Evolutionary conservation across 2,113 vertebrate genomes (phyloP).

Genomic region (Channa argus): DNA sequence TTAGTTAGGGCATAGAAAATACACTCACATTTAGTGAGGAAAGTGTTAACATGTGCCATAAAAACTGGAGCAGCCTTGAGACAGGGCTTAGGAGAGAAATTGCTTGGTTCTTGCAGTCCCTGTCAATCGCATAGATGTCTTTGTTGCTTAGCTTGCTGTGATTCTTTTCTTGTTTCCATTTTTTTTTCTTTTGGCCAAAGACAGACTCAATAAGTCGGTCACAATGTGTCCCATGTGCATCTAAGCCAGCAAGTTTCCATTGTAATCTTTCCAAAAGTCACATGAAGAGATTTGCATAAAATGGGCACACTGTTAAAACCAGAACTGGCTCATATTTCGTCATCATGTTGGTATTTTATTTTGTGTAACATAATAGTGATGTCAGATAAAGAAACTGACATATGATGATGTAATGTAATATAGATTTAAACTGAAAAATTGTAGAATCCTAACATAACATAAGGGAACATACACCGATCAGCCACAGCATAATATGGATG

Average conservation of each 20-base stretch:
- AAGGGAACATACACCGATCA: too few species aligned
- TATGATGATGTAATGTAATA: too few species aligned
- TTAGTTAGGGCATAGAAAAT: conserved; percentile 22
- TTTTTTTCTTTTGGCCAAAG: neutral
- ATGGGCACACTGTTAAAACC: conserved; percentile 26
- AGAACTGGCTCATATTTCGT: conserved; percentile 8
- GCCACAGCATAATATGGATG: too few species aligned
- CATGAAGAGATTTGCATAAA: conserved; percentile 25
- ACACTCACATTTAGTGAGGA: conserved; percentile 5
- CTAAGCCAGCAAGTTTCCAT: conserved; percentile 46
- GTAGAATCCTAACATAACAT: too few species aligned
- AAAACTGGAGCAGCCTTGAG: conserved; percentile 2
- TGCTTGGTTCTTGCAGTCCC: neutral
- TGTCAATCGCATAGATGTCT: conserved; percentile 28
- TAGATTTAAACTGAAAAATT: too few species aligned
- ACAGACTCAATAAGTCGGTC: conserved; percentile 41
- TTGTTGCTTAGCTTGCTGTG: conserved; percentile 10
- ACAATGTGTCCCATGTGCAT: conserved; percentile 42
- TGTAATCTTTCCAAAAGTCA: conserved; percentile 36
- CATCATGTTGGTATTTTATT: conserved; percentile 21
- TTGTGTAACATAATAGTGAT: neutral
- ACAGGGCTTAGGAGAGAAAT: neutral
- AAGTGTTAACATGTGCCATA: conserved; percentile 5
- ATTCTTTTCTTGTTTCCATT: neutral
- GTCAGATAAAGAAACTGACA: too few species aligned